These are phyloP conservation scores for Apamea sordens DNA, from an alignment of 2,888 invertebrate genomes.

Conservation along the genomic window DNA sequence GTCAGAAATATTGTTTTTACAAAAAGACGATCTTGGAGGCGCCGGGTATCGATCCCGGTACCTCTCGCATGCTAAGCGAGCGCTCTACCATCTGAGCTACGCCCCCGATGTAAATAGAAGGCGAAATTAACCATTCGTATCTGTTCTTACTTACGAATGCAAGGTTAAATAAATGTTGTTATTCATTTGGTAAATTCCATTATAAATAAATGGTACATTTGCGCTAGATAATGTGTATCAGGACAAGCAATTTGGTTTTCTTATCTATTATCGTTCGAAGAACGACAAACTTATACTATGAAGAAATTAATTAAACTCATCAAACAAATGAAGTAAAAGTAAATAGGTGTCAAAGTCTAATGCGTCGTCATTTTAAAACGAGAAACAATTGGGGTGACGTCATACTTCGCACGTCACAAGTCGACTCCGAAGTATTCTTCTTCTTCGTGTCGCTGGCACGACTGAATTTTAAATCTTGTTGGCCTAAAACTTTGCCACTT, in stretches of 20 bases:
- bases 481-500: no score
- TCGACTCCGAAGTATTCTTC: no score
- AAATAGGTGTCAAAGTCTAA: no score
- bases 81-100: conserved; percentile 91
- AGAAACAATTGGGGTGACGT: neutral
- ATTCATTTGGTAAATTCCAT: conserved; percentile 34
- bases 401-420: neutral
- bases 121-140: conserved; percentile 16
- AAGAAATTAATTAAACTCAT: neutral
- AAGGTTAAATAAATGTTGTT: conserved; percentile 22
- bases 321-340: neutral
- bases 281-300: neutral
- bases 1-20: neutral
- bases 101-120: conserved; percentile 76
- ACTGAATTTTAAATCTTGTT: no score
- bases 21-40: conserved; percentile 81
- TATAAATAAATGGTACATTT: neutral
- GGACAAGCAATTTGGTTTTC: neutral
- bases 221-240: neutral
- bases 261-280: conserved; percentile 6
- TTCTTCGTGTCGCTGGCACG: no score
- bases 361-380: neutral
- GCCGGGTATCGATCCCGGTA: conserved; percentile 91
- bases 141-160: conserved; percentile 4
- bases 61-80: conserved; percentile 91